Conservation (phyloP, 2,113 vertebrate genomes). For the Rafetus swinhoei region DNA sequence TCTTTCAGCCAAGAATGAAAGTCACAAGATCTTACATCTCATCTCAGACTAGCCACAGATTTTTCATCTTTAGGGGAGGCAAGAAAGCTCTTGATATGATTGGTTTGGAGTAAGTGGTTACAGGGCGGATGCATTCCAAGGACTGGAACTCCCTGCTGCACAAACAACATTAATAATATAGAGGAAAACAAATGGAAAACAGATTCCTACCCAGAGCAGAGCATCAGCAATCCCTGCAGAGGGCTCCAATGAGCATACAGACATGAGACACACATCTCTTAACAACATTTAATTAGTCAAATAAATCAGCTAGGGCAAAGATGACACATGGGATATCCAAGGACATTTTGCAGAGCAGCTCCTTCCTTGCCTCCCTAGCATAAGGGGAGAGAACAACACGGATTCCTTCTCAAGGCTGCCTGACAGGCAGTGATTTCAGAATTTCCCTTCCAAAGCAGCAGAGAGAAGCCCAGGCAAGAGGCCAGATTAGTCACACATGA, state of each 20-base stretch:
- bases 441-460: constrained; percentile 14
- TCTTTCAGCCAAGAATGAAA: not conserved
- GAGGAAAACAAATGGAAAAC: constrained; percentile 60
- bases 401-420: not conserved
- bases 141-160: constrained; percentile 13
- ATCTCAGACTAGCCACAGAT: not conserved
- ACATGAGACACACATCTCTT: not conserved
- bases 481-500: constrained; percentile 29
- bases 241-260: constrained; percentile 17
- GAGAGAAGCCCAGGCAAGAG: constrained; percentile 14
- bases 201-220: constrained; percentile 37
- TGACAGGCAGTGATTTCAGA: constrained; percentile 9
- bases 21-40: accelerated
- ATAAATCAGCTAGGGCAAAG: not conserved
- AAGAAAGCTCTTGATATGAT: not conserved
- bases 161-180: constrained; percentile 13
- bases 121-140: constrained; percentile 37
- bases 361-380: not conserved
- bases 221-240: constrained; percentile 42
- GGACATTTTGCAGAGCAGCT: not conserved
- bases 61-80: accelerated
- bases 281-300: not conserved
- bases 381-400: not conserved
- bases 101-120: not conserved
- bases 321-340: not conserved